These are phyloP conservation scores for Opisthocomus hoazin DNA, from an alignment of 2,113 vertebrate species.

Conservation along the genomic window DNA sequence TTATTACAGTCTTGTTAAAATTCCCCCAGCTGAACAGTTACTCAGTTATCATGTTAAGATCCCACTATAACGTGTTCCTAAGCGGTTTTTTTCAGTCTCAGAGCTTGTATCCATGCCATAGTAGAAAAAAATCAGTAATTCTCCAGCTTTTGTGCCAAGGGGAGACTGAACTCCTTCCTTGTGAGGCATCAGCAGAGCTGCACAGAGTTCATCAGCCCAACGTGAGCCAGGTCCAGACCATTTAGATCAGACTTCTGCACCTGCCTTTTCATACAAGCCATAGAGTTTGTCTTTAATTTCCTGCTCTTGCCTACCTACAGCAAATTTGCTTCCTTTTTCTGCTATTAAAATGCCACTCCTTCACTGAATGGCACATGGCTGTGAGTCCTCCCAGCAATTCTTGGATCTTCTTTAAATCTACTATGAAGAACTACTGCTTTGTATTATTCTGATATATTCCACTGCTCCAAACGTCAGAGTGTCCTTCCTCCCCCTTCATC, in stretches of 20 bases:
- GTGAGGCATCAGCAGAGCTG: neutral
- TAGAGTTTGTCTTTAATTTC: neutral
- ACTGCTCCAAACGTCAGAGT: neutral
- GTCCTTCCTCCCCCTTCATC: neutral
- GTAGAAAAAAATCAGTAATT: neutral
- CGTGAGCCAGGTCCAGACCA: neutral
- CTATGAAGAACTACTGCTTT: neutral
- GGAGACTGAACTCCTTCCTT: neutral
- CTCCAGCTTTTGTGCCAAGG: neutral
- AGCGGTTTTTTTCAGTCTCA: neutral
- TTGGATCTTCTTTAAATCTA: neutral
- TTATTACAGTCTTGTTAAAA: slow-evolving; percentile 59
- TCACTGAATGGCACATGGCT: neutral
- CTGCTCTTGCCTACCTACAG: neutral
- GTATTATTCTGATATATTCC: neutral
- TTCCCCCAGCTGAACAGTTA: slow-evolving; percentile 29
- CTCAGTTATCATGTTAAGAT: slow-evolving; percentile 21
- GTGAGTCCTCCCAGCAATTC: neutral
- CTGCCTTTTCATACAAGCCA: neutral
- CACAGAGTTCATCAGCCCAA: neutral
- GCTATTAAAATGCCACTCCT: neutral
- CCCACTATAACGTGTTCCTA: neutral
- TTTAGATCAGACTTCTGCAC: neutral
- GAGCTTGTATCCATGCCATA: neutral
- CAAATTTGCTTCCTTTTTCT: neutral